Conservation (phyloP, 1,140 invertebrate species). For the Catajapyx aquilonaris region DNA sequence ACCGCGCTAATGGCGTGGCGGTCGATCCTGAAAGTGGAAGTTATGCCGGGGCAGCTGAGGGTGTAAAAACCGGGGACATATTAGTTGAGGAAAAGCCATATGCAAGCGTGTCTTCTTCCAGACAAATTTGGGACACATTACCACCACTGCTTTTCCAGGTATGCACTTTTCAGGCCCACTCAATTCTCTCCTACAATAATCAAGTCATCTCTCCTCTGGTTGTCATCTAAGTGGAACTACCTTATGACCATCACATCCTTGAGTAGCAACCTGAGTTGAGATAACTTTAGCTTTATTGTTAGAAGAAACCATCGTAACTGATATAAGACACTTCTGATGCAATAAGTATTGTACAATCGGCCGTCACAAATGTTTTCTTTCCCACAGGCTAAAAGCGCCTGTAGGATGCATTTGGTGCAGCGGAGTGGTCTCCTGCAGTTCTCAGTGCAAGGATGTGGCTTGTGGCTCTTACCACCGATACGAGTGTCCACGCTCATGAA, state of each 20-base stretch:
- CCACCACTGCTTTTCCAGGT: constrained; percentile 58
- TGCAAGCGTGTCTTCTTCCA: constrained; percentile 44
- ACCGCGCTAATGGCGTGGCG: constrained; percentile 21
- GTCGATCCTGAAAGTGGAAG: constrained; percentile 26
- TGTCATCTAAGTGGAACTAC: no score
- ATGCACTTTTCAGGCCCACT: no score
- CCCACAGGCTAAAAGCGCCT: constrained; percentile 11
- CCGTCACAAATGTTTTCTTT: not conserved
- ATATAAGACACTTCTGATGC: no score
- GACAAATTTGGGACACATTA: constrained; percentile 55
- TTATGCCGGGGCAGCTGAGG: constrained; percentile 31
- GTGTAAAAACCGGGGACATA: constrained; percentile 37
- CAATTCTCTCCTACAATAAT: no score
- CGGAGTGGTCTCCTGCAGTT: constrained; percentile 21
- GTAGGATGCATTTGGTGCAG: constrained; percentile 24
- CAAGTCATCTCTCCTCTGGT: no score
- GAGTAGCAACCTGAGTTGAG: no score
- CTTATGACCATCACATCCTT: no score
- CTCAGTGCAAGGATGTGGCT: constrained; percentile 21
- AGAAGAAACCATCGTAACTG: no score
- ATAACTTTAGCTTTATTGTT: no score
- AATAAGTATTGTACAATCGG: no score
- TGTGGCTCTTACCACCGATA: constrained; percentile 23
- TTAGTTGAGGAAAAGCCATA: constrained; percentile 49
- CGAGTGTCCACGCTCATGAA: constrained; percentile 26